These are phyloP conservation scores for Oreamnos americanus DNA, from an alignment of 2,113 vertebrate genomes.

Conservation along the genomic window DNA sequence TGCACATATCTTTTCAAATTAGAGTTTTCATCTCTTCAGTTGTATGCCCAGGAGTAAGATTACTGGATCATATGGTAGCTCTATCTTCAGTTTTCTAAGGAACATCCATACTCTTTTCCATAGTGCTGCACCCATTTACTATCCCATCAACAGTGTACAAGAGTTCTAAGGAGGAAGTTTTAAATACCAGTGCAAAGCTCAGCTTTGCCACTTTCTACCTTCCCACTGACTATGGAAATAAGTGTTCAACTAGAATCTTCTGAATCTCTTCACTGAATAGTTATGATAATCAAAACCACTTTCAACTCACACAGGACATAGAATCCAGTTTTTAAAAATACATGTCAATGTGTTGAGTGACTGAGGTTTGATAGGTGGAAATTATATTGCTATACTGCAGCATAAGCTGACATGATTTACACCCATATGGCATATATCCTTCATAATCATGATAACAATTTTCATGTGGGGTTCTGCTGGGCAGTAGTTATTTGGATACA, in stretches of 20 bases:
- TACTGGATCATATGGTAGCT: neutral
- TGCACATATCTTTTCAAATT: neutral
- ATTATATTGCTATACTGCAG: neutral
- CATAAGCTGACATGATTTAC: neutral
- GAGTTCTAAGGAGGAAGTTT: neutral
- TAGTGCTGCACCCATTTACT: neutral
- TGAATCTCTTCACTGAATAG: neutral
- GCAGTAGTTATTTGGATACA: neutral
- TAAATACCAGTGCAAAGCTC: neutral
- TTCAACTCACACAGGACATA: neutral
- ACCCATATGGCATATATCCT: neutral
- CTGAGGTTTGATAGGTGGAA: neutral
- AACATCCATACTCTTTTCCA: neutral
- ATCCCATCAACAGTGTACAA: neutral
- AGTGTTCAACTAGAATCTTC: neutral
- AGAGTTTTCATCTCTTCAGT: neutral
- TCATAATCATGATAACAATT: neutral
- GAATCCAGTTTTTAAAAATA: neutral
- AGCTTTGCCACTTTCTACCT: neutral
- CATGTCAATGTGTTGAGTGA: neutral
- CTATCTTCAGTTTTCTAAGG: neutral
- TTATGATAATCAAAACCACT: neutral
- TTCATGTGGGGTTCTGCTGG: neutral
- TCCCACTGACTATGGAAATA: neutral
- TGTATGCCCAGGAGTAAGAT: neutral